Base-by-base conservation (phyloP, 2,888 invertebrate species). In the Cybosia mesomella region DNA sequence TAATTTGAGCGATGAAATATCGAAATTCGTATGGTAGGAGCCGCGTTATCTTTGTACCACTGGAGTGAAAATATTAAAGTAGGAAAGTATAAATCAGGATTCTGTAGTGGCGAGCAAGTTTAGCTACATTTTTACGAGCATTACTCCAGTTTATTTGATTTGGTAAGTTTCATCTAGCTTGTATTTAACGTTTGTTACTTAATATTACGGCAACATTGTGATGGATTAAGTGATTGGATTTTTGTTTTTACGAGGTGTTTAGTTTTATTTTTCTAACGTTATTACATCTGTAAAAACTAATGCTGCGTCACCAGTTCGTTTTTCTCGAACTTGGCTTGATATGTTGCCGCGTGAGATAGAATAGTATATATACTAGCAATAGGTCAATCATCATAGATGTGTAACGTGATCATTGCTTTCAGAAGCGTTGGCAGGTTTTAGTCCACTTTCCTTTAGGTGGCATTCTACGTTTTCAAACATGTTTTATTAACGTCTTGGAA, bases 11-110 rank as follows among this genome's bases (percentile, higher is more conserved):
- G 65, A 62, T 67, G 64, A 75, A 60, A 67, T 71, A 71, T 70
- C 69, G 73, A 73, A 58, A 72, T n/a, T 60, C 68, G 2, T 49
- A n/a, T 73, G 68, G 79, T 81, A 74, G 71, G 21, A 67, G 39
- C 69, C 64, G 54, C 70, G 76, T 83, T 83, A 82, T 80, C 77
- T 78, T 70, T 70, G 70, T 74, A 74, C 75, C 77, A 74, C 71
- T 74, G 73, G 67, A 73, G 71, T 74, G 74, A 83, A 84, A 78
- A 83, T 84, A 83, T 81, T 81, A 81, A 82, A 83, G 76, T 77
- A 75, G 75, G 75, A 77, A 79, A 77, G 77, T 81, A 84, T 84
- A 85, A 86, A 84, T 86, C 85, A 79, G 75, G 82, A 79, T 83
- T 74, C 72, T 72, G 80, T 73, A 76, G 77, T 74, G 72, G 77